Evolutionary conservation across 2,113 vertebrate genomes (phyloP), one percentile per base, ranked within the genome.

Genomic region (Bos javanicus): DNA sequence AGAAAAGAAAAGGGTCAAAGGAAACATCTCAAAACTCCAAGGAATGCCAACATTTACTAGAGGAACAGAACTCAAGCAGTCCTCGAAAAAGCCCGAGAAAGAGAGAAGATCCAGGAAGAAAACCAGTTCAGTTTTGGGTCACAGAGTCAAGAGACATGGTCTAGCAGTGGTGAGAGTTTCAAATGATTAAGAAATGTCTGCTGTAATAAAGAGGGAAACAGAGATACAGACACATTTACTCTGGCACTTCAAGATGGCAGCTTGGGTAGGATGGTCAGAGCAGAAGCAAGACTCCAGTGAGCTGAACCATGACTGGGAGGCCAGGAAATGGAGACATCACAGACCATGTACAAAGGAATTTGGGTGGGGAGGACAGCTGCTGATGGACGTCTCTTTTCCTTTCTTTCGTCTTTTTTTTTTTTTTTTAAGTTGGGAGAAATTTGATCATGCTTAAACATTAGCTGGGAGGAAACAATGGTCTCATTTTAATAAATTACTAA

Each of bases 401-500:
- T 92, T 21, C 17, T 74, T 84, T 21, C 10, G 30, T 43, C 12
- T 52, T 30, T 39, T 57, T 11, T 48, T 39, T 48, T 39, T 30
- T 59, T 57, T 74, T 56, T 96, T 39, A 83, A 74, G 33, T 87
- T 71, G 78, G 56, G 43, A 92, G 48, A 95, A 16, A 90, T 88
- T 60, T 86, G 36, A 82, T 97, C 36, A 91, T 36, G 26, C 62
- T 97, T 95, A 83, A 78, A 43, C 33, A 93, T 90, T 96, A 94
- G 67, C 60, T 88, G 50, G 60, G 52, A 86, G 57, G n/a, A 93
- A 94, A 87, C 4, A 87, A 33, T 36, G 67, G 28, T 94, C 92
- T 87, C 48, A 96, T 96, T 97, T 95, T 95, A 96, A 94, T 93
- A 97, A 95, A 78, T 94, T 46, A 81, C 86, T 62, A 83, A 21